phyloP scores from a whole-genome alignment of 2,888 invertebrate genomes.

The Linnaemya vulpina region DNA sequence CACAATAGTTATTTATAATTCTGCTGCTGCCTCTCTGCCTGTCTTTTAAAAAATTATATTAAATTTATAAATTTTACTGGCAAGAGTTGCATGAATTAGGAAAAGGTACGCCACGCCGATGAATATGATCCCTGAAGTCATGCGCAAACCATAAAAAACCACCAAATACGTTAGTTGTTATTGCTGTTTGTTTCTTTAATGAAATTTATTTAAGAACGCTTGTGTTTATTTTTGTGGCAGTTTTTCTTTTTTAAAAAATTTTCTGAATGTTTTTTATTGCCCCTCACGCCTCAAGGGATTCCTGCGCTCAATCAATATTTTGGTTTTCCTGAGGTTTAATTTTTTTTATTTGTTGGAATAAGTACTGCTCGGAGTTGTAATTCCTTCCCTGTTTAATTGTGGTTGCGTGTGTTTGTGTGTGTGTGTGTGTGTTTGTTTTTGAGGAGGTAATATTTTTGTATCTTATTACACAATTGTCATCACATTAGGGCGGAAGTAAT shows the following conservation, averaged over 20 bases:
- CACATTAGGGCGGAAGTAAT: conserved; percentile 71
- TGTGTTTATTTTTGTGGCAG: conserved; percentile 34
- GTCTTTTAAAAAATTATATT: conserved; percentile 27
- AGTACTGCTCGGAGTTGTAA: conserved; percentile 25
- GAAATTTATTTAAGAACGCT: conserved; percentile 65
- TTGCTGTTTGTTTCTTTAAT: conserved; percentile 2
- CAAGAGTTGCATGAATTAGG: conserved; percentile 41
- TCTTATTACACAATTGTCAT: conserved; percentile 71
- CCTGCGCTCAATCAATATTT: conserved; percentile 45
- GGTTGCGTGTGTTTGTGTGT: neutral
- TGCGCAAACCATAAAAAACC: conserved; percentile 53
- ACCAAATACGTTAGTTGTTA: conserved; percentile 5
- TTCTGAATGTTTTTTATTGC: conserved; percentile 64
- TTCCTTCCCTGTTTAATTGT: conserved; percentile 38
- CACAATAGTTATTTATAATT: conserved; percentile 41
- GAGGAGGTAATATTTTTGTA: conserved; percentile 71
- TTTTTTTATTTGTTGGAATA: conserved; percentile 44
- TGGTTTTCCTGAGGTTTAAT: conserved; percentile 52
- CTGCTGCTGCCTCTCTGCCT: conserved; percentile 4
- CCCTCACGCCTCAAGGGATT: conserved; percentile 69
- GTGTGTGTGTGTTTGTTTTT: conserved; percentile 2
- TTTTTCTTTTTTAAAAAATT: conserved; percentile 23
- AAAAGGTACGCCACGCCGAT: conserved; percentile 1
- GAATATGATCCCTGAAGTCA: conserved; percentile 48
- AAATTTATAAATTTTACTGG: conserved; percentile 32